Conservation (phyloP, 2,797 vertebrate species). For the Takifugu rubripes region DNA sequence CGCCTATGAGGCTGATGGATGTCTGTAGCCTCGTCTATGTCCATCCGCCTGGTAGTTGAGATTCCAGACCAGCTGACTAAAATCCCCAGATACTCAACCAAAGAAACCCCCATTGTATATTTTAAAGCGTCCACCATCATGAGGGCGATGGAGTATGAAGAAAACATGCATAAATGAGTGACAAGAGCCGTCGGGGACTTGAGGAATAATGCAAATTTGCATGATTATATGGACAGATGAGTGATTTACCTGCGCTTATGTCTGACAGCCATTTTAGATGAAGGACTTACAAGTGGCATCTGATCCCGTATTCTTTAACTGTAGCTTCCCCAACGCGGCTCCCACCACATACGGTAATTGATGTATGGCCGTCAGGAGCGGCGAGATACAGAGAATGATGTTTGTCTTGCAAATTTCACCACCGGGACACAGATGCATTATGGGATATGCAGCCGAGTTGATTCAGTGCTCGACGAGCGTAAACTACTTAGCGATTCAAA, state of each 20-base stretch:
- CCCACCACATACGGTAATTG: slow-evolving; percentile 44
- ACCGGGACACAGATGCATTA: slow-evolving; percentile 30
- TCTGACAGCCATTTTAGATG: slow-evolving; percentile 69
- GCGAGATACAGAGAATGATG: slow-evolving; percentile 31
- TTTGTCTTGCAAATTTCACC: slow-evolving; percentile 52
- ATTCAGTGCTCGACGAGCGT: slow-evolving; percentile 10
- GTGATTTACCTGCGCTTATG: slow-evolving; percentile 68
- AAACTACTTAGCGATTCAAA: slow-evolving; percentile 25
- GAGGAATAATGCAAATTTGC: slow-evolving; percentile 71
- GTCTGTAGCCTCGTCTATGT: slow-evolving; percentile 3
- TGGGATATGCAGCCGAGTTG: slow-evolving; percentile 11
- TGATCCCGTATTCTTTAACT: slow-evolving; percentile 54
- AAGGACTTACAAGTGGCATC: slow-evolving; percentile 59
- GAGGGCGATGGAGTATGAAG: slow-evolving; percentile 47
- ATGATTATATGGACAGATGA: slow-evolving; percentile 77
- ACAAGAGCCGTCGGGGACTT: slow-evolving; percentile 56
- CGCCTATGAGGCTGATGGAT: slow-evolving; percentile 2
- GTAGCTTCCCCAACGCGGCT: slow-evolving; percentile 29
- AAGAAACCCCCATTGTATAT: slow-evolving; percentile 23
- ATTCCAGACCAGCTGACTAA: background rate
- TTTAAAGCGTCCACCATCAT: slow-evolving; percentile 41
- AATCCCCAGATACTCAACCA: slow-evolving; percentile 10
- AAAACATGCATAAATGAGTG: slow-evolving; percentile 68
- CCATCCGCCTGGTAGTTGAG: slow-evolving; percentile 13
- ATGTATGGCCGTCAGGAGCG: slow-evolving; percentile 40